Evolutionary conservation across 2,113 vertebrate species (phyloP), one percentile per base, ranked within the genome.

Genomic region (Stegastes partitus): DNA sequence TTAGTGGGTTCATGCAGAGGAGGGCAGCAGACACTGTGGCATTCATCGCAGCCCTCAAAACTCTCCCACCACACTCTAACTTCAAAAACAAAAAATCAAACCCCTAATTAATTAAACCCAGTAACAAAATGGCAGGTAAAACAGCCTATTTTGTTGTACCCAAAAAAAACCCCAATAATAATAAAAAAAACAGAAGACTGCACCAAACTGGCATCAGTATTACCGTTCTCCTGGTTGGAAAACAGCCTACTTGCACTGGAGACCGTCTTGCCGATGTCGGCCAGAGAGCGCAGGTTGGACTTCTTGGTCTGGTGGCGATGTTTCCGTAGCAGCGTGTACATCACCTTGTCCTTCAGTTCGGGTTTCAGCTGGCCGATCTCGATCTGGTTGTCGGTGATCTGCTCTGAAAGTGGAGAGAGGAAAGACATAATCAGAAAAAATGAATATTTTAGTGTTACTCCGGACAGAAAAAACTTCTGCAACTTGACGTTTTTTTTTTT

Each of bases 241-340:
- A 99, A 99, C 97, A 98, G 97, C 96, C 97, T 97, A 97, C 98
- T 99, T 97, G 98, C 97, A 95, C 97, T 97, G 94, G 98, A 99
- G 92, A 99, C 98, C n/a, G 98, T 99, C 95, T 97, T 99, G 81
- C 97, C 98, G 3, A 99, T 99, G 94, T 99, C 97, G 7, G 98
- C 97, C 94, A 99, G 93, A 0, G 98, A 99, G 34, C 98, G 98
- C 59, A 99, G 96, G 93, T 98, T 99, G 89, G 97, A 99, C 82
- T 99, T 99, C 95, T 99, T 99, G 86, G 98, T 99, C 93, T 99
- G 98, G 91, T 99, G 98, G 19, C 97, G 96, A 83, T 99, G 98
- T 86, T 95, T 98, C 89, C 98, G 95, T 65, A 99, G 95, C 92
- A 99, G 87, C 0, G 98, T 99, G 88, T 98, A 99, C 86, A 94